phyloP scores from a whole-genome alignment of 2,113 vertebrate genomes.

The Isurus oxyrinchus region DNA sequence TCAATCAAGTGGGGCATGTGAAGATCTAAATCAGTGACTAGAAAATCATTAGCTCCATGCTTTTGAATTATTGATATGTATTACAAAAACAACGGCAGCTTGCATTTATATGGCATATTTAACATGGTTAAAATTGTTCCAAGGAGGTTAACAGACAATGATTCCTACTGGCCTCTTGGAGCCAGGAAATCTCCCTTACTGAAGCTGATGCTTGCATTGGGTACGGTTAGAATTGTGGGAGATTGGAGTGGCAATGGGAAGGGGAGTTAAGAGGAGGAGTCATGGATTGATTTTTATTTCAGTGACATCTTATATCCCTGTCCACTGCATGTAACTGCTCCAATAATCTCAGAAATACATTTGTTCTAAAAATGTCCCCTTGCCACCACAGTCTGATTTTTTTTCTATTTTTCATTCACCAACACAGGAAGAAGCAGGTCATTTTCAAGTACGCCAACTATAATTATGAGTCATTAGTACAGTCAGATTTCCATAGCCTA shows the following conservation, averaged over 20 bases:
- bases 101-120: too few species aligned
- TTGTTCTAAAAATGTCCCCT: not conserved
- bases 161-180: too few species aligned
- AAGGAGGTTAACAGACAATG: too few species aligned
- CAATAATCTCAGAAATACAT: not conserved
- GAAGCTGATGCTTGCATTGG: too few species aligned
- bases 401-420: not conserved
- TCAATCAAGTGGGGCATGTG: too few species aligned
- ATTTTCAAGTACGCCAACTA: not conserved
- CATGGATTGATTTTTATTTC: not conserved
- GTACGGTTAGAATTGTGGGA: too few species aligned
- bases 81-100: too few species aligned
- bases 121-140: too few species aligned
- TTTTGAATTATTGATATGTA: too few species aligned
- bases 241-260: not conserved
- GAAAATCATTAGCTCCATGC: too few species aligned
- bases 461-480: not conserved
- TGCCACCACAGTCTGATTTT: not conserved
- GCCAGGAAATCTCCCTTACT: too few species aligned
- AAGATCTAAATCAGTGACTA: too few species aligned
- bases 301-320: not conserved
- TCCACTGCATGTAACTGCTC: not conserved
- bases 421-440: not conserved
- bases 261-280: not conserved
- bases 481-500: not conserved